Evolutionary conservation across 2,113 vertebrate genomes (phyloP).

Genomic region (Misgurnus anguillicaudatus): DNA sequence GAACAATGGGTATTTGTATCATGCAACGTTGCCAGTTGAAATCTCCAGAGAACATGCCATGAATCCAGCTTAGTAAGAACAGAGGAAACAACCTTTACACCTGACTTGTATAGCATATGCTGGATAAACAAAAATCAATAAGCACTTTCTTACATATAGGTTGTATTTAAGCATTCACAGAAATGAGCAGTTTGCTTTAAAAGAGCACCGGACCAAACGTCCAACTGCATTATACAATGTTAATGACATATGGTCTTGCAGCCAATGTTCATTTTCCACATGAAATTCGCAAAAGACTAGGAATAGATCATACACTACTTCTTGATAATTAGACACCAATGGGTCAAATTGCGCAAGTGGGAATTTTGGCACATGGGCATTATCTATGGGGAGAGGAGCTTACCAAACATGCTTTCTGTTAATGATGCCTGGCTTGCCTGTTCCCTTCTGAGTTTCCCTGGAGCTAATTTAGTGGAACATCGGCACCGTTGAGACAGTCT

Average conservation of each 20-base stretch:
- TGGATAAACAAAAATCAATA: too few species aligned
- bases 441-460: slow-evolving; percentile 43
- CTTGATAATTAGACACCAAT: slow-evolving; percentile 49
- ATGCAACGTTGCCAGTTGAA: slow-evolving; percentile 18
- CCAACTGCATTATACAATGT: background rate
- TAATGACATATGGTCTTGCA: slow-evolving; percentile 17
- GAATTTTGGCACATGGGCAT: slow-evolving; percentile 39
- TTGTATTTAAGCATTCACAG: background rate
- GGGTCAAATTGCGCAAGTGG: slow-evolving; percentile 47
- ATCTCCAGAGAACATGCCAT: background rate
- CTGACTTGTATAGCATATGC: too few species aligned
- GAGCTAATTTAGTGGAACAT: slow-evolving; percentile 46
- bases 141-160: too few species aligned
- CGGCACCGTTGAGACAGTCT: slow-evolving; percentile 43
- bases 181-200: background rate
- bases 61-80: background rate
- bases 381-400: slow-evolving; percentile 40
- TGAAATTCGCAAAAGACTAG: slow-evolving; percentile 41
- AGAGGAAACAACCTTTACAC: background rate
- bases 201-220: background rate
- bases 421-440: slow-evolving; percentile 45
- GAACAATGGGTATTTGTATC: slow-evolving; percentile 53
- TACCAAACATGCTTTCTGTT: slow-evolving; percentile 41
- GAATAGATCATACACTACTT: slow-evolving; percentile 37
- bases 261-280: slow-evolving; percentile 30